phyloP scores from a whole-genome alignment of 2,113 vertebrate genomes.

The Egretta garzetta region DNA sequence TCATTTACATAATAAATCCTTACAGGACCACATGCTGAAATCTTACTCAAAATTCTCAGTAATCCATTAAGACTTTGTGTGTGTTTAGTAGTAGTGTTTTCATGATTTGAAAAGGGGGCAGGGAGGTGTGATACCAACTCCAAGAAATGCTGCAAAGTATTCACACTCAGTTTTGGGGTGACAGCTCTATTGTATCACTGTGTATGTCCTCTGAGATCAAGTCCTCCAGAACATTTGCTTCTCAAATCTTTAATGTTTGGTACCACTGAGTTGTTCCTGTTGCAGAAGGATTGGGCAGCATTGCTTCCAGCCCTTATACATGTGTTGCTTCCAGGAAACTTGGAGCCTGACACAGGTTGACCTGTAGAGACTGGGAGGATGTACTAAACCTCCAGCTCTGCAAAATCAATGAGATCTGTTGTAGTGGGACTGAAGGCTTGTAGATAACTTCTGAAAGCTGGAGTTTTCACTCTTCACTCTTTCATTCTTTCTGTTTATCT shows the following conservation, averaged over 20 bases:
- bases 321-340: background rate
- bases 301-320: background rate
- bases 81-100: background rate
- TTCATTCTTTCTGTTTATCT: background rate
- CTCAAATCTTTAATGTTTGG: background rate
- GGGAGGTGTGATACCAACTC: background rate
- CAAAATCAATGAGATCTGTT: background rate
- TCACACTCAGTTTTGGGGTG: background rate
- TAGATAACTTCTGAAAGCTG: background rate
- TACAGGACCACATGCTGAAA: background rate
- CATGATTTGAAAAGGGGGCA: background rate
- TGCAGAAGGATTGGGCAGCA: background rate
- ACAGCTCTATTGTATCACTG: background rate
- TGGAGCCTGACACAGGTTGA: background rate
- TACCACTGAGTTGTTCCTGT: background rate
- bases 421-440: background rate
- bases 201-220: background rate
- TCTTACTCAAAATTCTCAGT: background rate
- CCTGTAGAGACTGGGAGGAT: background rate
- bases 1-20: constrained; percentile 27
- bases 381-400: background rate
- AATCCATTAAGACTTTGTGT: background rate
- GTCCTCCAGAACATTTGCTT: background rate
- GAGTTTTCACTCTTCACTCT: background rate
- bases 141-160: background rate